Percentiles rank a stretch among this genome's conserved stretches.
These are phyloP conservation scores for Alligator sinensis DNA, from an alignment of 2,113 vertebrate species.

Conservation along the genomic window DNA sequence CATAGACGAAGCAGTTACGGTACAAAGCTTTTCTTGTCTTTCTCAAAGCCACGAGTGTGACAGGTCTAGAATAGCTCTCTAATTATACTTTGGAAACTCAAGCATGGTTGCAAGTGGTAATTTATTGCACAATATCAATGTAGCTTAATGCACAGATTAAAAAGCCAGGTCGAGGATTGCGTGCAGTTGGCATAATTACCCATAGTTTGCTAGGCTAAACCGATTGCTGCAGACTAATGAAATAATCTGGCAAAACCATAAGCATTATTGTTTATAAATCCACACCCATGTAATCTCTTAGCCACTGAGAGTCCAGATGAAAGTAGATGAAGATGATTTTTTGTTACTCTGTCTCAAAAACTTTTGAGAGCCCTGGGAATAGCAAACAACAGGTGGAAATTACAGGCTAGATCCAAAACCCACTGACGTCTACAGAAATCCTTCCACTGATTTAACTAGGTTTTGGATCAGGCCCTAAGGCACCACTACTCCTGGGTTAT, in stretches of 20 bases:
- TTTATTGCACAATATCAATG: constrained; percentile 41
- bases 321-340: not conserved
- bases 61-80: constrained; percentile 3
- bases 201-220: not conserved
- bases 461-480: not conserved
- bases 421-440: fast-evolving
- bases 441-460: fast-evolving
- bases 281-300: not conserved
- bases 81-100: constrained; percentile 44
- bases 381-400: constrained; percentile 13
- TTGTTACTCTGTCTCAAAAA: not conserved
- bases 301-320: not conserved
- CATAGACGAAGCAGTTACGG: not conserved
- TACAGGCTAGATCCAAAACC: not conserved
- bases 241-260: not conserved
- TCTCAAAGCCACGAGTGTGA: not conserved
- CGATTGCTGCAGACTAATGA: not conserved
- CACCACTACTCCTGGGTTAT: not conserved
- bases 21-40: not conserved
- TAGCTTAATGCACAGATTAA: not conserved
- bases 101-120: constrained; percentile 22
- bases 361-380: not conserved
- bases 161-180: constrained; percentile 29
- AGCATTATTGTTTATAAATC: not conserved
- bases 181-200: not conserved